These are phyloP conservation scores for Halcyon badia DNA, from an alignment of 2,797 vertebrate genomes.

Conservation along the genomic window DNA sequence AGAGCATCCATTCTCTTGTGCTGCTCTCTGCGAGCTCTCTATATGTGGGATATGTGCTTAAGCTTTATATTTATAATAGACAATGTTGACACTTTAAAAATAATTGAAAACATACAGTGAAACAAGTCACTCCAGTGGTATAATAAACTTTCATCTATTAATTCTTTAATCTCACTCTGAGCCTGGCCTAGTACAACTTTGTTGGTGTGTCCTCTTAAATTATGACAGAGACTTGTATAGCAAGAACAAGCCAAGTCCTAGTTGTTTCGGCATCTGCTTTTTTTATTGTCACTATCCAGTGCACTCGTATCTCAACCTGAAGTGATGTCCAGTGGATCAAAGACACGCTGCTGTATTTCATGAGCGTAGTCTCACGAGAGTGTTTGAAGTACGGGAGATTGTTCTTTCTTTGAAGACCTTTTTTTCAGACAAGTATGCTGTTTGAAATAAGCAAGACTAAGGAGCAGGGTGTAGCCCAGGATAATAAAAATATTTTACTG, in stretches of 20 bases:
- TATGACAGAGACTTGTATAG: neutral
- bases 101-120: neutral
- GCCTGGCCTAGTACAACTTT: neutral
- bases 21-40: conserved; percentile 7
- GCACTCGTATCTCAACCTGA: neutral
- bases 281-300: neutral
- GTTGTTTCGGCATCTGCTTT: neutral
- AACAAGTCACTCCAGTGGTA: neutral
- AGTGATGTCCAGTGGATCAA: neutral
- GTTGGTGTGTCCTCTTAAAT: neutral
- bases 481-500: conserved; percentile 32
- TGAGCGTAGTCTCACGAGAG: rapidly evolving
- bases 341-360: neutral
- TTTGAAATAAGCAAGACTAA: neutral
- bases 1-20: conserved; percentile 17
- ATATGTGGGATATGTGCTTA: neutral
- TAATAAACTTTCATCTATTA: neutral
- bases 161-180: neutral
- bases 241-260: neutral
- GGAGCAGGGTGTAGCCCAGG: neutral
- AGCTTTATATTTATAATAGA: neutral
- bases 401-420: neutral
- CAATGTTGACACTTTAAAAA: neutral
- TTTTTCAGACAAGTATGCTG: neutral
- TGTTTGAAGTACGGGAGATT: neutral